Conservation (phyloP, 2,113 vertebrate species). For the Pelmatolapia mariae region DNA sequence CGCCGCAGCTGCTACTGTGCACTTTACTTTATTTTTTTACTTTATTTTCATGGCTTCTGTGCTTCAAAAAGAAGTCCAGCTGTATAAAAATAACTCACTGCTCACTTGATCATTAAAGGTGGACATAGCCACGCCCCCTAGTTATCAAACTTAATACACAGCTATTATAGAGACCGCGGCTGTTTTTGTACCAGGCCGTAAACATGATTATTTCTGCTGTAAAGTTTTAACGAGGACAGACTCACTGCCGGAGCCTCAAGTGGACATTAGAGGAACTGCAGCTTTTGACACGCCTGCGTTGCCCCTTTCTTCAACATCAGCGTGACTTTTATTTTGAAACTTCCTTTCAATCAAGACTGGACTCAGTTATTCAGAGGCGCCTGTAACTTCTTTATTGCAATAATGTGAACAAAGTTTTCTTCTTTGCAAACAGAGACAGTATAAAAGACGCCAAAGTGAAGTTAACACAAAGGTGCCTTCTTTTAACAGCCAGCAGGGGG, state of each 20-base stretch:
- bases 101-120: background rate
- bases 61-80: background rate
- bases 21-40: background rate
- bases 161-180: background rate
- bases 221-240: background rate
- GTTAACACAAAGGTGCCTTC: background rate
- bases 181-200: background rate
- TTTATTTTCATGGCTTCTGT: background rate
- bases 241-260: fast-evolving
- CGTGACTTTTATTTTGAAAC: background rate
- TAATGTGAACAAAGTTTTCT: background rate
- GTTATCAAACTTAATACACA: background rate
- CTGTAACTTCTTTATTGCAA: background rate
- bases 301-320: background rate
- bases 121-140: background rate
- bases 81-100: background rate
- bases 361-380: background rate
- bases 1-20: background rate
- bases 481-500: background rate
- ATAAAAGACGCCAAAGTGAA: background rate
- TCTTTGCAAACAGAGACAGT: background rate
- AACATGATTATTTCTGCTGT: background rate
- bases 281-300: background rate
- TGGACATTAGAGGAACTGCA: background rate
- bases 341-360: background rate